Conservation (phyloP, 2,888 invertebrate genomes). For the Lepidochrysops patricia region DNA sequence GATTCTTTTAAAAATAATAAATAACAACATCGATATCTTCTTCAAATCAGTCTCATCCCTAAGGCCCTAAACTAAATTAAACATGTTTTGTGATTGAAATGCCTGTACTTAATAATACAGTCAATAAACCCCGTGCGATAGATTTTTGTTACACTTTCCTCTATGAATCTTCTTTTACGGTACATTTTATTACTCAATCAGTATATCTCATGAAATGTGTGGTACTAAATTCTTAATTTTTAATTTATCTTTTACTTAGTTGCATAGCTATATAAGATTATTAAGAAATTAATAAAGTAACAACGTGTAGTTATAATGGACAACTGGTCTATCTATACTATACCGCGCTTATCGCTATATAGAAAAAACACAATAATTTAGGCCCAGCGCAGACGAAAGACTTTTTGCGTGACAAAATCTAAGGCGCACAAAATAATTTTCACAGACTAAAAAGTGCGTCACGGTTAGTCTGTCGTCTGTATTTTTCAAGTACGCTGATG, state of each 20-base stretch:
- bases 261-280: too few relatives aligned
- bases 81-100: conserved; percentile 61
- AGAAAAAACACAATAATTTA: too few relatives aligned
- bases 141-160: conserved; percentile 33
- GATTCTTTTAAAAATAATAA: neutral
- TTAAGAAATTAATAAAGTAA: too few relatives aligned
- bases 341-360: too few relatives aligned
- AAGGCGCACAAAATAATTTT: too few relatives aligned
- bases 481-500: too few relatives aligned
- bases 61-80: conserved; percentile 35
- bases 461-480: too few relatives aligned
- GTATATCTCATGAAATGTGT: neutral
- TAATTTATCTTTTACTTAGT: neutral
- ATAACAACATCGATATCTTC: conserved; percentile 16
- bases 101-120: conserved; percentile 49
- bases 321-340: too few relatives aligned
- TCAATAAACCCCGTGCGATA: conserved; percentile 34
- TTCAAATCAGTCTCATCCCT: conserved; percentile 27
- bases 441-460: too few relatives aligned
- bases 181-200: conserved; percentile 6
- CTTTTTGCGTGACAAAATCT: too few relatives aligned
- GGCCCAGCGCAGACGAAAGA: too few relatives aligned
- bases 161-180: neutral
- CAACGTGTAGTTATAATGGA: too few relatives aligned
- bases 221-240: neutral